Conservation (phyloP, 2,113 vertebrate species). For the Xenopus laevis region DNA sequence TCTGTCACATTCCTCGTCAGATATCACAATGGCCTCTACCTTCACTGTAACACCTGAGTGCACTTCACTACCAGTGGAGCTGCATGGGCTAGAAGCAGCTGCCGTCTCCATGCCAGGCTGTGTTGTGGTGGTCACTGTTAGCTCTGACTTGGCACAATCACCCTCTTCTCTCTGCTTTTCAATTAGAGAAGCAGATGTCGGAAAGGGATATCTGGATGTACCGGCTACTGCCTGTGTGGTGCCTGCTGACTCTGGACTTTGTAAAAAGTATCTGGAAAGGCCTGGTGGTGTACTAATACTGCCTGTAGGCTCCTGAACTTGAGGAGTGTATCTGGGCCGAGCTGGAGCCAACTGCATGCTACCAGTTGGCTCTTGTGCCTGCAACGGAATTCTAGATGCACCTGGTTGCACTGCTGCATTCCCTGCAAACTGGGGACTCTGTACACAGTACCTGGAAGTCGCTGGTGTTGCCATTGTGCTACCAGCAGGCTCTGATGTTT, state of each 20-base stretch:
- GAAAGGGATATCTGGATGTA: constrained; percentile 13
- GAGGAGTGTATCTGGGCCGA: constrained; percentile 38
- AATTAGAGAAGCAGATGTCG: constrained; percentile 11
- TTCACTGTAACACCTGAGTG: constrained; percentile 62
- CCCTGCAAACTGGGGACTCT: constrained; percentile 42
- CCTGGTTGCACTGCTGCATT: constrained; percentile 3
- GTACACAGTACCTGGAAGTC: constrained; percentile 39
- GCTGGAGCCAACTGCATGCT: constrained; percentile 45
- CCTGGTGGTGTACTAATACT: constrained; percentile 8
- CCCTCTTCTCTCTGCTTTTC: constrained; percentile 41
- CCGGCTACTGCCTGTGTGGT: constrained; percentile 5
- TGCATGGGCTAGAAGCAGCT: constrained; percentile 75
- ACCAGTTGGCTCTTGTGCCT: constrained; percentile 20
- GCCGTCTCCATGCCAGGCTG: constrained; percentile 80
- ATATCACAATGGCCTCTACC: constrained; percentile 88
- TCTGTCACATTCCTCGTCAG: constrained; percentile 79
- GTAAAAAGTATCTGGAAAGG: constrained; percentile 38
- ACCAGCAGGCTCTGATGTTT: constrained; percentile 34
- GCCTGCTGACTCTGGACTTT: constrained; percentile 37
- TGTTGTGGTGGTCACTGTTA: constrained; percentile 61
- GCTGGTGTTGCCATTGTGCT: constrained; percentile 9
- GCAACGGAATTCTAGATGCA: constrained; percentile 9
- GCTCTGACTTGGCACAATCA: constrained; percentile 43
- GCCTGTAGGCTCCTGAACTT: constrained; percentile 30
- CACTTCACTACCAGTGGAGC: constrained; percentile 71